These are phyloP conservation scores for Metalampra italica DNA, from an alignment of 2,888 invertebrate genomes.

Conservation along the genomic window DNA sequence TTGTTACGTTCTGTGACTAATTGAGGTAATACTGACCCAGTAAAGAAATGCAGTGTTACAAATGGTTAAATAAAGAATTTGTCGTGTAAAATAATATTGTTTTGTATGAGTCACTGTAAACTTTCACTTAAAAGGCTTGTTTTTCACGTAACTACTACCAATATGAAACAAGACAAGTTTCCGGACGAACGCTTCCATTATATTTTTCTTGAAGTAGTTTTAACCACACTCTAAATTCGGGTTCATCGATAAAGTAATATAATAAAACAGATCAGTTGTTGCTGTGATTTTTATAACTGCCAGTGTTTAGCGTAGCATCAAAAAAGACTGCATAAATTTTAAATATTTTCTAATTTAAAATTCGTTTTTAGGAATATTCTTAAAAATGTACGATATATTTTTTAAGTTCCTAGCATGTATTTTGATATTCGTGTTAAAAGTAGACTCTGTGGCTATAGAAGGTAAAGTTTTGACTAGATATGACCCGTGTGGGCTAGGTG, in stretches of 20 bases:
- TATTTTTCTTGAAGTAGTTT: slow-evolving; percentile 10
- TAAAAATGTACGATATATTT: neutral
- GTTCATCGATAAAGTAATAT: neutral
- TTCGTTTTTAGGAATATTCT: neutral
- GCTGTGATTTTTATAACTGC: neutral
- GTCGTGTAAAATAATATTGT: neutral
- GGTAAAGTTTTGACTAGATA: slow-evolving; percentile 54
- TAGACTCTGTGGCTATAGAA: slow-evolving; percentile 44
- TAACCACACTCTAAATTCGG: slow-evolving; percentile 35
- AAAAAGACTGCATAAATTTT: neutral
- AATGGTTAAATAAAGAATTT: too few species aligned
- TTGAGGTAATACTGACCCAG: slow-evolving; percentile 37
- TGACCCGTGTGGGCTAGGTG: slow-evolving; percentile 59
- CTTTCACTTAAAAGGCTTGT: slow-evolving; percentile 48
- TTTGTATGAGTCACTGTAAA: slow-evolving; percentile 49
- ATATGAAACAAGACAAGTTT: slow-evolving; percentile 19
- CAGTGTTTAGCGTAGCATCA: neutral
- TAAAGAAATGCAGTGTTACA: slow-evolving; percentile 15
- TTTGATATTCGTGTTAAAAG: slow-evolving; percentile 22
- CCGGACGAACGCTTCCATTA: slow-evolving; percentile 5
- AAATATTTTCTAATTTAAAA: neutral
- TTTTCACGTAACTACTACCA: slow-evolving; percentile 15
- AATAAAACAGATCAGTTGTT: neutral
- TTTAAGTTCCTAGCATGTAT: slow-evolving; percentile 5
- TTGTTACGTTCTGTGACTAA: slow-evolving; percentile 39